Evolutionary conservation across 2,888 invertebrate genomes (phyloP), one percentile per base, ranked within the genome.

Genomic region (Anoncus sp.): DNA sequence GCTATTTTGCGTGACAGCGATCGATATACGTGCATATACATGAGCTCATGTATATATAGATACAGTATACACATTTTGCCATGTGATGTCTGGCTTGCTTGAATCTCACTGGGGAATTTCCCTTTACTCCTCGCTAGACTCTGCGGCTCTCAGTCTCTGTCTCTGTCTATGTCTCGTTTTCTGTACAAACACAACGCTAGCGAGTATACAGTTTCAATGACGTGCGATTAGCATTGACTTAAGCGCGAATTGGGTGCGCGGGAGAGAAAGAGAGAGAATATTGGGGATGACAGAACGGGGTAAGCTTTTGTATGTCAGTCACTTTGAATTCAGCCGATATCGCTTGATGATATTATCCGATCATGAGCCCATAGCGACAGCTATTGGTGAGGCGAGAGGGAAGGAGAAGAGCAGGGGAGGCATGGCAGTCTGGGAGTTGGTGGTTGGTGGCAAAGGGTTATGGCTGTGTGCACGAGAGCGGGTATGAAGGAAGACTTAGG

Each of bases 281-380:
- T n/a, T 12, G 45, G 31, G 67, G 59, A 40, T 40, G 60, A 60
- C 51, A 24, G 55, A 49, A 38, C 40, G 69, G 20, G 69, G 65
- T 80, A 75, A 79, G 81, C 83, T 83, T 83, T 85, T 81, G 82
- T 80, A 82, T 75, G 80, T 77, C 79, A 70, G 81, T 79, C 76
- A 73, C 70, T 76, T 80, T 75, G 83, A 82, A 83, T 85, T 85
- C 82, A 77, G 59, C 71, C 72, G 72, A 79, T 79, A 79, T 79
- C 67, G 67, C 75, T 72, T 79, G 79, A 79, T 79, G 79, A 79
- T 79, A 79, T 79, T 79, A 79, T 79, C 75, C 79, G 79, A 79
- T 79, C 79, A 79, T 75, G 79, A 66, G 75, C 75, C 72, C 31
- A 31, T n/a, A 67, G 67, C 65, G 71, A 55, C 57, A 62, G 66